phyloP scores from a whole-genome alignment of 1,140 invertebrate species.

The Onthophagus taurus region DNA sequence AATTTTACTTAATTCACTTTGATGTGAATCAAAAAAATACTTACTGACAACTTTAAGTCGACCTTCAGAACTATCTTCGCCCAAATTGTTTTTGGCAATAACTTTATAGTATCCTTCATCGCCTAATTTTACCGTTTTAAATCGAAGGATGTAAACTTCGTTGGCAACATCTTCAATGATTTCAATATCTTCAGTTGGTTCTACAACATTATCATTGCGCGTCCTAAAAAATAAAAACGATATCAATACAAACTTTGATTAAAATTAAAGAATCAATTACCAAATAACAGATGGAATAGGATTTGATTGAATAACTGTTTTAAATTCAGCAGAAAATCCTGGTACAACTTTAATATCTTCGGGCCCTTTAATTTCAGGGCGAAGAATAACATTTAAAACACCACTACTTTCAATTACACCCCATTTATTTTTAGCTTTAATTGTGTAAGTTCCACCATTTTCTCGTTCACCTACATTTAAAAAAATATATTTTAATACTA shows the following conservation, averaged over 20 bases:
- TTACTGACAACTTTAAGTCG: conserved; percentile 70
- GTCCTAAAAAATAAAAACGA: conserved; percentile 44
- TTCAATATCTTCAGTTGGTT: conserved; percentile 46
- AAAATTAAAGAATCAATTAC: conserved; percentile 37
- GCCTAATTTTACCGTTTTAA: conserved; percentile 55
- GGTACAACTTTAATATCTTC: conserved; percentile 63
- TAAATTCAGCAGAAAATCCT: conserved; percentile 59
- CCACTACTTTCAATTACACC: conserved; percentile 60
- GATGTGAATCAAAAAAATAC: conserved; percentile 27
- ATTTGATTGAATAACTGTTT: conserved; percentile 63
- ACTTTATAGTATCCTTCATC: conserved; percentile 77
- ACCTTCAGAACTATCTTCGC: conserved; percentile 59
- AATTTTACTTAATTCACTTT: conserved; percentile 5
- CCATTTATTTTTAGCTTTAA: conserved; percentile 70
- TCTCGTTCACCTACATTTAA: conserved; percentile 46
- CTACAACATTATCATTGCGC: conserved; percentile 52
- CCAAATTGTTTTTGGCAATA: conserved; percentile 62
- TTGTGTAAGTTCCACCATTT: conserved; percentile 72
- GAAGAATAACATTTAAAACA: conserved; percentile 60
- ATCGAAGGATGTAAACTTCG: conserved; percentile 55
- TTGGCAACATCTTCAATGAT: conserved; percentile 53
- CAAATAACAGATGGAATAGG: conserved; percentile 70
- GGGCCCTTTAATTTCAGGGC: conserved; percentile 64
- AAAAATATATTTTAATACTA: not conserved
- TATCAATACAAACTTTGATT: not conserved